Percentiles rank a stretch among this genome's conserved stretches.
Conservation (phyloP, 2,797 vertebrate species). For the Diglossa cyanea region DNA sequence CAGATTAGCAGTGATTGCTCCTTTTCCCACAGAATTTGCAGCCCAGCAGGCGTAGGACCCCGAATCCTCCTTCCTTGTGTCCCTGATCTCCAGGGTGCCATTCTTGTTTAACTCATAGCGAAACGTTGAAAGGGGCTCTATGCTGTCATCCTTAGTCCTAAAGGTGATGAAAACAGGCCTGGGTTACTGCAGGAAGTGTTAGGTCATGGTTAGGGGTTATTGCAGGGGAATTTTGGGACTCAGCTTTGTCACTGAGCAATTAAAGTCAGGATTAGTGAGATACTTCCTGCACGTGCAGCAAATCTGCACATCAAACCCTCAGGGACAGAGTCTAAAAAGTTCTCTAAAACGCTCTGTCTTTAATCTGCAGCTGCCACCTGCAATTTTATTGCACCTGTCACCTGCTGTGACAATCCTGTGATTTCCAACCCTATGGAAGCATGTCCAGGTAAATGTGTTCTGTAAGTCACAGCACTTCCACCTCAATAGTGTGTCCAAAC, state of each 20-base stretch:
- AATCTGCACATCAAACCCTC: not conserved
- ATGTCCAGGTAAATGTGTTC: not conserved
- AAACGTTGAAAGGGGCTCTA: slow-evolving; percentile 72
- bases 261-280: not conserved
- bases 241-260: not conserved
- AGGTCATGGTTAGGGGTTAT: not conserved
- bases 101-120: slow-evolving; percentile 79
- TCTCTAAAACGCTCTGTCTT: not conserved
- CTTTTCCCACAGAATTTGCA: slow-evolving; percentile 84
- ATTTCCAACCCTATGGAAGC: not conserved
- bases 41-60: slow-evolving; percentile 89
- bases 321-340: not conserved
- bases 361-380: not conserved
- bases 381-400: not conserved
- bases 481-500: not conserved
- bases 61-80: slow-evolving; percentile 76
- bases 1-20: slow-evolving; percentile 82
- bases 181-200: not conserved
- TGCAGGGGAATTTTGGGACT: not conserved
- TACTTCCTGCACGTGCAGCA: not conserved
- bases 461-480: fast-evolving
- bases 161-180: not conserved
- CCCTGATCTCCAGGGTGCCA: slow-evolving; percentile 86
- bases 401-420: not conserved
- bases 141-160: slow-evolving; percentile 87